Percentiles rank a stretch among this genome's conserved stretches.
These are phyloP conservation scores for Crotalus helleri DNA, from an alignment of 2,113 vertebrate species.

Conservation along the genomic window DNA sequence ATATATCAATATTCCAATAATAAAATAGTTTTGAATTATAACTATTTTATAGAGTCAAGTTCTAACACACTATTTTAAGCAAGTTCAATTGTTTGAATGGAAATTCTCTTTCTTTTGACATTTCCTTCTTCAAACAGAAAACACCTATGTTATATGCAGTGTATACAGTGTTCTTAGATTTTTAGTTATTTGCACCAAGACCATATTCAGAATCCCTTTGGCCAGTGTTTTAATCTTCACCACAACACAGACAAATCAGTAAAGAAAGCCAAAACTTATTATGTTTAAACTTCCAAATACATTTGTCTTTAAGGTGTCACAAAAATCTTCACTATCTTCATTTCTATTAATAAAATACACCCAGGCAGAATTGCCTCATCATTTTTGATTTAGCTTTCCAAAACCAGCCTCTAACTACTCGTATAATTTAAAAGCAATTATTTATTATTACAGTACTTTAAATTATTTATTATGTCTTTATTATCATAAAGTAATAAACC, in stretches of 20 bases:
- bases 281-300: not conserved
- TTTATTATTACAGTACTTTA: not conserved
- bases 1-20: not conserved
- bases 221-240: not conserved
- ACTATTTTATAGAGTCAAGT: not conserved
- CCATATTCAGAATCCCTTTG: not conserved
- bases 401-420: not conserved
- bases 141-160: not conserved
- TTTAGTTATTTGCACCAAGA: not conserved
- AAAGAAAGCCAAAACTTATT: not conserved
- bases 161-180: not conserved
- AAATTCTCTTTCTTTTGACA: not conserved
- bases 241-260: not conserved
- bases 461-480: not conserved
- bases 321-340: not conserved
- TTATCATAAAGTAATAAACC: not conserved
- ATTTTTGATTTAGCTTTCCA: not conserved
- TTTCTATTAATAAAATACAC: not conserved
- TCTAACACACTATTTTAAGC: not conserved
- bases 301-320: not conserved
- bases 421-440: not conserved
- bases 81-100: not conserved
- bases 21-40: not conserved
- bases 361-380: not conserved
- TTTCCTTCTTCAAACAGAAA: not conserved